phyloP scores from a whole-genome alignment of 2,888 invertebrate genomes.

The Aethes cnicana region DNA sequence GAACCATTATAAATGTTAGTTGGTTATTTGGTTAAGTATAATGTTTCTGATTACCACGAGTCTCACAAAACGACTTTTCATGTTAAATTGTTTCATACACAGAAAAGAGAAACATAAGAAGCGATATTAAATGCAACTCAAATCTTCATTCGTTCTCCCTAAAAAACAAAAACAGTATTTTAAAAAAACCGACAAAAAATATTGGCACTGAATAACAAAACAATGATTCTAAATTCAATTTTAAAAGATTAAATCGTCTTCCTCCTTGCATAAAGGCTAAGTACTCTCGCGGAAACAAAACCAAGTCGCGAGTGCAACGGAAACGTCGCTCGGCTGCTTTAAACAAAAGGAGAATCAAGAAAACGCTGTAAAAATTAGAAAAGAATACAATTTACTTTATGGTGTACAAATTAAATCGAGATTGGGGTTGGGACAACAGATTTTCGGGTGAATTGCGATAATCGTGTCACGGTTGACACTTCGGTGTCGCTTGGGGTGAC shows the following conservation, averaged over 20 bases:
- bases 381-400: conserved; percentile 36
- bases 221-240: conserved; percentile 26
- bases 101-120: too few species aligned
- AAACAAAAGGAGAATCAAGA: conserved; percentile 44
- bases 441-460: conserved; percentile 45
- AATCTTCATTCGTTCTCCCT: not conserved
- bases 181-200: conserved; percentile 31
- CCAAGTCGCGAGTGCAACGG: conserved; percentile 40
- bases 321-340: conserved; percentile 41
- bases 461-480: conserved; percentile 48
- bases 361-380: conserved; percentile 45
- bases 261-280: conserved; percentile 28
- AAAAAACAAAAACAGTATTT: not conserved
- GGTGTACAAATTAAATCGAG: conserved; percentile 39
- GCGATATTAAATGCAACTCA: too few species aligned
- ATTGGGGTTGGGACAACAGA: conserved; percentile 41
- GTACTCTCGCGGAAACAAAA: conserved; percentile 28
- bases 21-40: too few species aligned
- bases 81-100: too few species aligned
- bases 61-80: too few species aligned
- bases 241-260: conserved; percentile 32
- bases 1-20: too few species aligned
- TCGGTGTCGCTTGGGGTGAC: conserved; percentile 41
- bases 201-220: conserved; percentile 34
- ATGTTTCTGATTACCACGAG: too few species aligned